A percentile compares a stretch with the other conserved stretches of the same genome.
Evolutionary conservation across 2,888 invertebrate genomes (phyloP).

Genomic region (Conomelus anceps): DNA sequence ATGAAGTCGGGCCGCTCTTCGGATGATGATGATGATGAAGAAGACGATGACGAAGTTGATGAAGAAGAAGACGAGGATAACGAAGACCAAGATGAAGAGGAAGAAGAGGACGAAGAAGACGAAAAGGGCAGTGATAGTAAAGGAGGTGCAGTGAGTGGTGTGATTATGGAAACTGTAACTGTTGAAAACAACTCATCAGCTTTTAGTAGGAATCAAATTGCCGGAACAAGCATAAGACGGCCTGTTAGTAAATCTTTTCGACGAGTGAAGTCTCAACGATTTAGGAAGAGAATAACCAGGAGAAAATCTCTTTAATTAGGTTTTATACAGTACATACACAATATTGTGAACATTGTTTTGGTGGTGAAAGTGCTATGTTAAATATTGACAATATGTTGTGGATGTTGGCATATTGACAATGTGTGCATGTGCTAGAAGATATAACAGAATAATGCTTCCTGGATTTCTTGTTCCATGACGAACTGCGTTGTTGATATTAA

Average conservation of each 20-base stretch:
- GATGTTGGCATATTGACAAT: no score
- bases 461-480: no score
- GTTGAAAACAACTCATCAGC: background rate
- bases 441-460: background rate
- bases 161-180: background rate
- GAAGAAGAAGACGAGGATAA: background rate
- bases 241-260: background rate
- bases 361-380: background rate
- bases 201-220: background rate
- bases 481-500: no score
- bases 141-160: background rate
- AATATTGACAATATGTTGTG: background rate
- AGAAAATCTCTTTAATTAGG: background rate
- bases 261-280: background rate
- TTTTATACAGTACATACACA: background rate
- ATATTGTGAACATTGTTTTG: background rate
- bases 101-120: background rate
- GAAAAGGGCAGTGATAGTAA: background rate
- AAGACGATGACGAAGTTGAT: background rate
- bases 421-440: background rate
- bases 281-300: background rate
- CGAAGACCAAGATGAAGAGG: background rate
- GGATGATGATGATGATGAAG: background rate
- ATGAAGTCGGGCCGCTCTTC: background rate
- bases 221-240: background rate